Percentiles rank a stretch among this genome's conserved stretches.
These are phyloP conservation scores for Berghia stephanieae DNA, from an alignment of 1,140 invertebrate genomes.

Conservation along the genomic window DNA sequence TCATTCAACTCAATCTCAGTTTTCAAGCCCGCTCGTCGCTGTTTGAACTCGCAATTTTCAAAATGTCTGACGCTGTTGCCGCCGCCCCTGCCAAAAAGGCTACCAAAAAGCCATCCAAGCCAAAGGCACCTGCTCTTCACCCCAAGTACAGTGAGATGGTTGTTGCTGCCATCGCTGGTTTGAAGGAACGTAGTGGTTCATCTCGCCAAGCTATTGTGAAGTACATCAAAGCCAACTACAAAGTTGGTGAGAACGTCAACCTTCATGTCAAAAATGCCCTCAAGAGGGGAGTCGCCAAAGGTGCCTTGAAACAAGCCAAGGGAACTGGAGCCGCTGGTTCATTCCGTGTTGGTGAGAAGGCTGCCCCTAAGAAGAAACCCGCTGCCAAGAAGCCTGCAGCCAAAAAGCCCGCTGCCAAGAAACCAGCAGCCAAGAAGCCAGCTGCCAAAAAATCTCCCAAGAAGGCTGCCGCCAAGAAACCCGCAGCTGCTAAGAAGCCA, in stretches of 20 bases:
- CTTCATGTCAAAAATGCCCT: slow-evolving; percentile 58
- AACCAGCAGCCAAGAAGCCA: slow-evolving; percentile 32
- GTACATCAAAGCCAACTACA: slow-evolving; percentile 62
- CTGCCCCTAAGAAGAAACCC: slow-evolving; percentile 16
- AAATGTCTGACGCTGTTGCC: no score
- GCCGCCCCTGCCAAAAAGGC: no score
- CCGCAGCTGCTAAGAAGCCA: no score
- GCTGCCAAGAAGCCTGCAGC: slow-evolving; percentile 29
- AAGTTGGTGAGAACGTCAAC: slow-evolving; percentile 59
- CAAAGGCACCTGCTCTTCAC: slow-evolving; percentile 40
- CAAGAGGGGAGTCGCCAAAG: slow-evolving; percentile 53
- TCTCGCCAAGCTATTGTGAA: slow-evolving; percentile 65
- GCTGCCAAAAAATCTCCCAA: slow-evolving; percentile 27
- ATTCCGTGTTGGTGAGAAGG: slow-evolving; percentile 57
- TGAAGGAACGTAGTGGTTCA: slow-evolving; percentile 56
- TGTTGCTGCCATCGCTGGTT: slow-evolving; percentile 36
- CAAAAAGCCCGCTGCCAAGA: slow-evolving; percentile 33
- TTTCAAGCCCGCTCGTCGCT: no score
- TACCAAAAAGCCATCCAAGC: no score
- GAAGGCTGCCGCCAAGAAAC: neutral
- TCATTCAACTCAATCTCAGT: no score
- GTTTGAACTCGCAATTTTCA: no score
- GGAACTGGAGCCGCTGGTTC: slow-evolving; percentile 63
- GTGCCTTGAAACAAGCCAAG: slow-evolving; percentile 56
- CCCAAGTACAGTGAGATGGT: slow-evolving; percentile 52